A percentile compares a stretch with the other conserved stretches of the same genome.
Evolutionary conservation across 2,888 invertebrate species (phyloP).

Genomic region (Mesoligia furuncula): DNA sequence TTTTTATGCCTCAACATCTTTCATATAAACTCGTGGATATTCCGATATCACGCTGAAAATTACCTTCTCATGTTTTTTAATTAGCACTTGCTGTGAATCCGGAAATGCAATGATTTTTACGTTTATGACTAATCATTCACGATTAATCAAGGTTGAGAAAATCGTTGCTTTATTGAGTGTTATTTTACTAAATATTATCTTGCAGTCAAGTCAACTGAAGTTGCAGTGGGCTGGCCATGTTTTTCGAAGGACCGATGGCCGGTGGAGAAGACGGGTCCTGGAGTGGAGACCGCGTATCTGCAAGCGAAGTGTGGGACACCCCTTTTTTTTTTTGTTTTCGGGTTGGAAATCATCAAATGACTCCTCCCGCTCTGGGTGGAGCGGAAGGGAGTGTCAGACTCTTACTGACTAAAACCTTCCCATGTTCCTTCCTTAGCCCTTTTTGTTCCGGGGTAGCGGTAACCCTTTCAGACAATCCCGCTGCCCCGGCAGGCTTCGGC

Average conservation of each 20-base stretch:
- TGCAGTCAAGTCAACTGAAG: background rate
- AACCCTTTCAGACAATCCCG: no score
- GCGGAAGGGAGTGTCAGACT: no score
- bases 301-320: no score
- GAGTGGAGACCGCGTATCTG: background rate
- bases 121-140: background rate
- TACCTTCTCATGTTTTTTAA: constrained; percentile 25
- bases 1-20: background rate
- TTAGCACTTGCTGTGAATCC: background rate
- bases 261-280: background rate
- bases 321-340: no score
- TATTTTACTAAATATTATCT: no score
- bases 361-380: no score
- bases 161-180: background rate
- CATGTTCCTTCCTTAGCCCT: no score
- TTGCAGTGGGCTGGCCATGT: background rate
- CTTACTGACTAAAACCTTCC: no score
- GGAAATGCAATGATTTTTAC: constrained; percentile 10
- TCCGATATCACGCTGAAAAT: constrained; percentile 12
- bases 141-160: background rate
- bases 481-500: no score
- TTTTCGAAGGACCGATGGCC: background rate
- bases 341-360: no score
- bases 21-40: background rate
- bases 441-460: no score